Conservation (phyloP, 2,113 vertebrate genomes). For the Laticauda laticaudata region DNA sequence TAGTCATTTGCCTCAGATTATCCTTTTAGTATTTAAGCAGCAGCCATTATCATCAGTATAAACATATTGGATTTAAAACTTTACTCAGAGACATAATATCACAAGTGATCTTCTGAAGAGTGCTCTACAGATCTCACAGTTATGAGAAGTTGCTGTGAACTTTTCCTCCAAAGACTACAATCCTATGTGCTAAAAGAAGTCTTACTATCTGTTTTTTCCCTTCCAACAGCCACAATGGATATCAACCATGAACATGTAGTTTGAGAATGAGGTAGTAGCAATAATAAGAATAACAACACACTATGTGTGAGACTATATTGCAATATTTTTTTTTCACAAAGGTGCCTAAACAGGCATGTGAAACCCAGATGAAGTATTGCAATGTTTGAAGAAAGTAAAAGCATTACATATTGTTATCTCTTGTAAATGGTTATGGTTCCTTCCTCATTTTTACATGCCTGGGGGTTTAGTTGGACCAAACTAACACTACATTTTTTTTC, state of each 20-base stretch:
- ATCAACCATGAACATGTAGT: not conserved
- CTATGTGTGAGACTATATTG: slow-evolving; percentile 6
- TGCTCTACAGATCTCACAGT: not conserved
- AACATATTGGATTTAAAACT: not conserved
- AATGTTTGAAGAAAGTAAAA: slow-evolving; percentile 9
- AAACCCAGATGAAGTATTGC: slow-evolving; percentile 37
- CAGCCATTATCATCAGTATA: not conserved
- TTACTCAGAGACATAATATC: not conserved
- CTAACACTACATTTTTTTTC: slow-evolving; percentile 22
- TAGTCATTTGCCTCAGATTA: not conserved
- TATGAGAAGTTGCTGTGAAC: not conserved
- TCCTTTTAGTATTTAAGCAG: not conserved
- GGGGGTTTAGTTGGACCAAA: slow-evolving; percentile 49
- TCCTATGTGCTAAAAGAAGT: not conserved
- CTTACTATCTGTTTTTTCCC: not conserved
- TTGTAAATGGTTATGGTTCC: slow-evolving; percentile 50
- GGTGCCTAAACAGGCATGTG: slow-evolving; percentile 24
- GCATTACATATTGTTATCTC: slow-evolving; percentile 40
- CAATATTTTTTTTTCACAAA: slow-evolving; percentile 13
- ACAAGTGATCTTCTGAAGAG: not conserved
- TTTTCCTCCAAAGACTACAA: not conserved
- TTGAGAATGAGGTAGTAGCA: not conserved
- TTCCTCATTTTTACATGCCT: slow-evolving; percentile 56
- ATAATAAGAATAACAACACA: not conserved
- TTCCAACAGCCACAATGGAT: not conserved